phyloP scores from a whole-genome alignment of 1,140 invertebrate species.

The Zaprionus taronus region DNA sequence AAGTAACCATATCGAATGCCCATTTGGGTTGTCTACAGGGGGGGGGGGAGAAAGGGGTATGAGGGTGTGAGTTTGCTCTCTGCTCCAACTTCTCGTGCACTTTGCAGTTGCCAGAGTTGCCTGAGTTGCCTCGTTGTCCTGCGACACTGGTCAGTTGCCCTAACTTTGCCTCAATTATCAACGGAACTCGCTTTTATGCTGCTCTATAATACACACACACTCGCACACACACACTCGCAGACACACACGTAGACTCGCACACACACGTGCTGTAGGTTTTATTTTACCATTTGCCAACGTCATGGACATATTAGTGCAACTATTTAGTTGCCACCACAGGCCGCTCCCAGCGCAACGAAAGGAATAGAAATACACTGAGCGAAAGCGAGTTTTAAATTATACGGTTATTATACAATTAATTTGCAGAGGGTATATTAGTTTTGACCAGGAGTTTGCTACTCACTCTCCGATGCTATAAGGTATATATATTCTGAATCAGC shows the following conservation, averaged over 20 bases:
- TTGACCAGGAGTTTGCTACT: too few species aligned
- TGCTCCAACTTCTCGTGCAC: constrained; percentile 33
- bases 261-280: constrained; percentile 70
- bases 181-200: constrained; percentile 3
- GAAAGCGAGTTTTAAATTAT: neutral
- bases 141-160: constrained; percentile 36
- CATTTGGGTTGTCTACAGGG: constrained; percentile 58
- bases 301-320: constrained; percentile 71
- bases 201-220: constrained; percentile 19
- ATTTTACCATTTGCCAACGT: constrained; percentile 63
- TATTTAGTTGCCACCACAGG: constrained; percentile 54
- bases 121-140: constrained; percentile 10
- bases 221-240: constrained; percentile 18
- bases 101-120: neutral
- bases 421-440: too few species aligned
- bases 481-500: too few species aligned
- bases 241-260: constrained; percentile 28
- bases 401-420: too few species aligned
- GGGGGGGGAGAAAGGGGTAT: neutral
- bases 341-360: constrained; percentile 7
- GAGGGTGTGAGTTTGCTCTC: neutral
- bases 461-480: too few species aligned
- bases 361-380: constrained; percentile 28
- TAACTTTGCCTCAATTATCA: constrained; percentile 68
- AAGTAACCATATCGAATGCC: constrained; percentile 83